phyloP scores from a whole-genome alignment of 2,797 vertebrate genomes.

The Rhodeus uyekii region DNA sequence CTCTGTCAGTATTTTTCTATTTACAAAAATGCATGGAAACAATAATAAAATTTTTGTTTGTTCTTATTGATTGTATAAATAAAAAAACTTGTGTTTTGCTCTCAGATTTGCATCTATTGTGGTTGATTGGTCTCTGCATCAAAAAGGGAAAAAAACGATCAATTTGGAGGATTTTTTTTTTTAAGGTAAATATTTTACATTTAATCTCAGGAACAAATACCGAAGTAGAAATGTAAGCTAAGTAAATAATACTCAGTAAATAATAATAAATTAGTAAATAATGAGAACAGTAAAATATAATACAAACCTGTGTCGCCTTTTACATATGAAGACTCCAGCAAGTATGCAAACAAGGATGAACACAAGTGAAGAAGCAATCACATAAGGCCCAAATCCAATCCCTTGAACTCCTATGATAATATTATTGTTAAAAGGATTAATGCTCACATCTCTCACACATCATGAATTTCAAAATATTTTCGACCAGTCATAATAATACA shows the following conservation, averaged over 20 bases:
- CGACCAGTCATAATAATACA: neutral
- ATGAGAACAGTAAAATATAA: too few relatives aligned
- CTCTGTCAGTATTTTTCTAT: neutral
- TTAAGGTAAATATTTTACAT: too few relatives aligned
- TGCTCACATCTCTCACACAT: neutral
- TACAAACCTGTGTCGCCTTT: neutral
- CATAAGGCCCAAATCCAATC: neutral
- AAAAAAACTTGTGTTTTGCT: neutral
- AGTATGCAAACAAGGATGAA: constrained; percentile 19
- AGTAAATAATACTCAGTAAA: too few relatives aligned
- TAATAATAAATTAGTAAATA: too few relatives aligned
- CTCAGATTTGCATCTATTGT: constrained; percentile 7
- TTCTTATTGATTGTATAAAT: neutral
- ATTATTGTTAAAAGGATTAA: neutral
- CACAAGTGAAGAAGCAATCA: constrained; percentile 25
- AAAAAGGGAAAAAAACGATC: neutral
- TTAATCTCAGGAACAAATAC: too few relatives aligned
- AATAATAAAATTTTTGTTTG: too few relatives aligned
- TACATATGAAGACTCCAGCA: constrained; percentile 32
- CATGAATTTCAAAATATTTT: neutral
- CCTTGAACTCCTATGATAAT: neutral
- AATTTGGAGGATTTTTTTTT: too few relatives aligned
- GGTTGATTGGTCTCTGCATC: neutral
- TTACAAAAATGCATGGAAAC: neutral
- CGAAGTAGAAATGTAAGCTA: too few relatives aligned